Conservation (phyloP, 2,888 invertebrate genomes). For the Ophion ellenae region DNA sequence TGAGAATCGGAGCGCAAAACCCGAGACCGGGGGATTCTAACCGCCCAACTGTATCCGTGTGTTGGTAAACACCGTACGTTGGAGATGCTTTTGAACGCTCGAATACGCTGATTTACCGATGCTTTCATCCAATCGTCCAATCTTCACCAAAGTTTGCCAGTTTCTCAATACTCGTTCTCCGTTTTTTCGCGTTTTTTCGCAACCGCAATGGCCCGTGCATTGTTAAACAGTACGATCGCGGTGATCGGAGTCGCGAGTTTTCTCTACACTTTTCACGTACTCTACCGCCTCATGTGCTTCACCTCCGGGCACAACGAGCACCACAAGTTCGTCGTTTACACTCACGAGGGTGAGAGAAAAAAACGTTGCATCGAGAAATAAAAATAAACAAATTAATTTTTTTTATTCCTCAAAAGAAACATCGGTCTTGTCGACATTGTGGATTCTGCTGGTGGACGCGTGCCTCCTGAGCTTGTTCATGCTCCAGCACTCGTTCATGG, state of each 20-base stretch:
- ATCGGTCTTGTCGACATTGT: constrained; percentile 79
- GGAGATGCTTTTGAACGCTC: constrained; percentile 35
- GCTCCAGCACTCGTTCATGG: constrained; percentile 86
- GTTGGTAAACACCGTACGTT: constrained; percentile 28
- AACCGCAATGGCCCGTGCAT: constrained; percentile 39
- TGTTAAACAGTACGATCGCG: constrained; percentile 76
- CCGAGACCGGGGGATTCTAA: background rate
- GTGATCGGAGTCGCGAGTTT: constrained; percentile 83
- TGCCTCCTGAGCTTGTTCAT: constrained; percentile 85
- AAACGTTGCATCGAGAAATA: constrained; percentile 4
- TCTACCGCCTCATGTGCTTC: constrained; percentile 85
- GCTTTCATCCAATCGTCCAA: background rate
- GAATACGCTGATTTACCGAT: background rate
- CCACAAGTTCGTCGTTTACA: constrained; percentile 69
- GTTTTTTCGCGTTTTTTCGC: background rate
- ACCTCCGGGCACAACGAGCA: constrained; percentile 84
- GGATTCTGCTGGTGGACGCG: constrained; percentile 83
- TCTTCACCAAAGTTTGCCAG: background rate
- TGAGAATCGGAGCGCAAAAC: background rate
- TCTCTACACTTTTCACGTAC: constrained; percentile 85
- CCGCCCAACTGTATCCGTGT: background rate
- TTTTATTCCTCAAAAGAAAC: constrained; percentile 77
- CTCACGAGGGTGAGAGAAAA: constrained; percentile 67
- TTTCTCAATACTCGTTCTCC: background rate
- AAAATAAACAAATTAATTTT: constrained; percentile 71